Evolutionary conservation across 2,888 invertebrate genomes (phyloP), one percentile per base, ranked within the genome.

Genomic region (Epinotia demarniana): DNA sequence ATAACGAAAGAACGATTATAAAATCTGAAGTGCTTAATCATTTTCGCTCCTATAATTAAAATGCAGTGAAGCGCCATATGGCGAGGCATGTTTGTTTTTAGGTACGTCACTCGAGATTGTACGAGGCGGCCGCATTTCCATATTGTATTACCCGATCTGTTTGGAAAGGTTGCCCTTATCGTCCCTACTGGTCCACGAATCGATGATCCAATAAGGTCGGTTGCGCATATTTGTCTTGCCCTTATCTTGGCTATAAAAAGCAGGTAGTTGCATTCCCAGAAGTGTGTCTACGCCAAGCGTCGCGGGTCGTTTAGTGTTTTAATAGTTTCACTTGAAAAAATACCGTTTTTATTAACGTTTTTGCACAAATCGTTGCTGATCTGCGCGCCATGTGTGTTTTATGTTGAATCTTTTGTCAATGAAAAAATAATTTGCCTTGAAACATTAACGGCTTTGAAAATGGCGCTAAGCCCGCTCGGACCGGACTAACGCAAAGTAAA

Each of bases 261-360:
- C 93, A 93, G 93, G 93, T 93, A 93, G 93, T 88, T 87, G 87
- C 86, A 87, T 92, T 92, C 92, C 85, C 86, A 87, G 91, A 90
- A 92, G 80, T 81, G 85, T 46, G 71, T 66, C 85, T 86, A 86
- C 88, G 89, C 83, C 87, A 89, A 84, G 82, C 81, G 81, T 78
- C 81, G 81, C 79, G 79, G 81, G 79, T 78, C 80, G 80, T 78
- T 81, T 80, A 81, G 82, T 79, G 81, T 82, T 86, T 86, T 88
- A 88, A 88, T 88, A 86, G 85, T 77, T 83, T 82, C 79, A 81
- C 85, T 85, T 82, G 79, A 83, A 79, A 79, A 77, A 77, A 76
- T 77, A 75, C 75, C 76, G 85, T 83, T 79, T 75, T 71, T 72
- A 67, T 66, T 60, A 33, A 23, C 78, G 83, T 87, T 89, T 89